Conservation (phyloP, 2,797 vertebrate genomes). For the Sebastolobus alascanus region DNA sequence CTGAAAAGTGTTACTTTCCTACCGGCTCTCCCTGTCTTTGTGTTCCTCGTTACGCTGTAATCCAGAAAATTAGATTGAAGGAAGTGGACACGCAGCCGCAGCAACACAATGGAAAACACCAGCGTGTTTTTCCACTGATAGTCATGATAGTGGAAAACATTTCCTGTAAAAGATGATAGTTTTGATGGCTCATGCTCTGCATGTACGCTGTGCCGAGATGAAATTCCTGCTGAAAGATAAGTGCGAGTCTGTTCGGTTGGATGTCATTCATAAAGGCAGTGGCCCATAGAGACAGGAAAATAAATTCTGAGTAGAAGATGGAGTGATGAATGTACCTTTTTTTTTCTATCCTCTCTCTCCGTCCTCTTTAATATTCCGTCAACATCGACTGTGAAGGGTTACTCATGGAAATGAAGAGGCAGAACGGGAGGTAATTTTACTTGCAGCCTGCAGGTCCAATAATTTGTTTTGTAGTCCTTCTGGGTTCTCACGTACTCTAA, state of each 20-base stretch:
- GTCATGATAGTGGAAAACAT: constrained; percentile 46
- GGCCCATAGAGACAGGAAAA: constrained; percentile 53
- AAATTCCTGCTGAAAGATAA: constrained; percentile 61
- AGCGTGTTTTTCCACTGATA: constrained; percentile 58
- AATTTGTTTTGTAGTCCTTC: constrained; percentile 80
- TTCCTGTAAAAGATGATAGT: constrained; percentile 44
- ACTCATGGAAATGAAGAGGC: constrained; percentile 80
- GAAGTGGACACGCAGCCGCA: constrained; percentile 22
- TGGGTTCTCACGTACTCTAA: constrained; percentile 69
- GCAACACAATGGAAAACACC: constrained; percentile 17
- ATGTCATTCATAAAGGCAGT: constrained; percentile 66
- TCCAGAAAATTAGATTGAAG: constrained; percentile 61
- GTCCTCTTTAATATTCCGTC: constrained; percentile 80
- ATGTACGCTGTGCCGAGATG: constrained; percentile 44
- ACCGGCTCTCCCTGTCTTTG: constrained; percentile 3
- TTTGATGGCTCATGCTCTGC: constrained; percentile 46
- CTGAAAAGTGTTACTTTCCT: too few species aligned
- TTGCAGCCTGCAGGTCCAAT: constrained; percentile 74
- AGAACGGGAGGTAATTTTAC: constrained; percentile 77
- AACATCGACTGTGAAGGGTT: constrained; percentile 76
- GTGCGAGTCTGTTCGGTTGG: constrained; percentile 59
- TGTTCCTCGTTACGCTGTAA: constrained; percentile 5
- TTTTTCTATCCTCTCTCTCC: constrained; percentile 51
- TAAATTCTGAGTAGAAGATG: constrained; percentile 50
- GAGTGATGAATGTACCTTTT: constrained; percentile 65